Conservation (phyloP, 2,888 invertebrate genomes). For the Calliphora vomitoria region DNA sequence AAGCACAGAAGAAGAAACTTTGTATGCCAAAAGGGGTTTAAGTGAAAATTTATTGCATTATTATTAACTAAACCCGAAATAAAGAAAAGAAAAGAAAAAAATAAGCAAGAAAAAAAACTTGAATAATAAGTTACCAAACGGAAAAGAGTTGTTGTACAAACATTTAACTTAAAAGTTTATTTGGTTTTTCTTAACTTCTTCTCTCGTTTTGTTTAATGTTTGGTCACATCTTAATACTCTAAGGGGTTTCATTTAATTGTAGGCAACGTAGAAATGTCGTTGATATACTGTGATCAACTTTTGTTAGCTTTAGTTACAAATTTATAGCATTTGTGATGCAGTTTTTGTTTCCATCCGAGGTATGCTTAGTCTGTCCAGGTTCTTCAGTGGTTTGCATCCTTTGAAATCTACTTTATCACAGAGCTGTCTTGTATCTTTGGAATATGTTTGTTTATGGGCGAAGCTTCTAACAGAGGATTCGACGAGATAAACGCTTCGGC, state of each 20-base stretch:
- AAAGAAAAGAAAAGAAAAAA: neutral
- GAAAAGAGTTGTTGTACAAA: conserved; percentile 37
- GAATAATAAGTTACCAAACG: conserved; percentile 53
- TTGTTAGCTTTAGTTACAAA: neutral
- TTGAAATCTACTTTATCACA: no score
- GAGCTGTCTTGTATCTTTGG: no score
- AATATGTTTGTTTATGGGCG: no score
- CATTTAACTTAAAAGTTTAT: conserved; percentile 53
- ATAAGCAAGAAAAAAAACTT: neutral
- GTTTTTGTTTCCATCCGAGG: no score
- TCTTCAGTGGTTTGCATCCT: no score
- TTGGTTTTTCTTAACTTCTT: neutral
- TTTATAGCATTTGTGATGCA: no score
- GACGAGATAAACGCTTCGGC: no score
- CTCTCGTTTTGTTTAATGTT: conserved; percentile 26
- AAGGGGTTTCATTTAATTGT: conserved; percentile 28
- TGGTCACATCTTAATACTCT: conserved; percentile 30
- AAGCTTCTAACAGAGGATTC: no score
- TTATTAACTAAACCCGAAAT: conserved; percentile 64
- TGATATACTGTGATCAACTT: neutral
- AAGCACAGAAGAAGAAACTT: conserved; percentile 42
- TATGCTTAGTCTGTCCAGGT: no score
- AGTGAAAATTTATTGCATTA: conserved; percentile 73
- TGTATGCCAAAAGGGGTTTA: conserved; percentile 69
- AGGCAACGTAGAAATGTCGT: neutral